Conservation (phyloP, 92 coral and sea anemone genomes). For the Epizoanthus rinbou region DNA sequence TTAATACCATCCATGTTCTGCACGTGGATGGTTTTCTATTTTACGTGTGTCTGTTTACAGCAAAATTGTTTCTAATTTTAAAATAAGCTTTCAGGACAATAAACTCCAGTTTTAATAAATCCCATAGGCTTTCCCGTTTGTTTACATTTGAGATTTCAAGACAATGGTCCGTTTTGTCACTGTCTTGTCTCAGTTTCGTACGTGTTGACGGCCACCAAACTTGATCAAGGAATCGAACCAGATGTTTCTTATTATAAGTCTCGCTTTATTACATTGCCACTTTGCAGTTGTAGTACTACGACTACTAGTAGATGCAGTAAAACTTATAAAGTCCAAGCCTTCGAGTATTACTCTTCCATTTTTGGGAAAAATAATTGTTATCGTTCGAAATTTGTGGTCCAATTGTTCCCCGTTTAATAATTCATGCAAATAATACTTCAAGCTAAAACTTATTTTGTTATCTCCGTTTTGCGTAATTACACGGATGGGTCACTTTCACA, state of each 20-base stretch:
- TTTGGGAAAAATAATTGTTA: neutral
- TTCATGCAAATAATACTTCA: slow-evolving; percentile 28
- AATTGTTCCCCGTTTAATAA: slow-evolving; percentile 2
- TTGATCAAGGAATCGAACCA: neutral
- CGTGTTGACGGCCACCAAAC: too few species aligned
- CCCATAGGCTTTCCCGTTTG: neutral
- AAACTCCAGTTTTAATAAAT: neutral
- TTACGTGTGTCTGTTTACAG: neutral
- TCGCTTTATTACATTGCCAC: neutral
- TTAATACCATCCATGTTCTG: too few species aligned
- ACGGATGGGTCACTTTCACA: neutral
- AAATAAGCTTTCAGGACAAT: neutral
- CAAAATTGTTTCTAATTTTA: neutral
- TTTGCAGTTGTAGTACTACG: neutral
- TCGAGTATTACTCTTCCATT: neutral
- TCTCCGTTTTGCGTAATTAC: neutral
- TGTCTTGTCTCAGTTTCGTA: neutral
- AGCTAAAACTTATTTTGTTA: slow-evolving; percentile 13
- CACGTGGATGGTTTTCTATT: neutral
- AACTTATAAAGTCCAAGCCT: neutral
- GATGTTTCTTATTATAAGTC: neutral
- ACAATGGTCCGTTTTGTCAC: neutral
- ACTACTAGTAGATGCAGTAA: too few species aligned
- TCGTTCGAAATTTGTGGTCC: neutral
- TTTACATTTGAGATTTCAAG: neutral